Evolutionary conservation across 2,113 vertebrate species (phyloP), one percentile per base, ranked within the genome.

Genomic region (Amphiprion percula): DNA sequence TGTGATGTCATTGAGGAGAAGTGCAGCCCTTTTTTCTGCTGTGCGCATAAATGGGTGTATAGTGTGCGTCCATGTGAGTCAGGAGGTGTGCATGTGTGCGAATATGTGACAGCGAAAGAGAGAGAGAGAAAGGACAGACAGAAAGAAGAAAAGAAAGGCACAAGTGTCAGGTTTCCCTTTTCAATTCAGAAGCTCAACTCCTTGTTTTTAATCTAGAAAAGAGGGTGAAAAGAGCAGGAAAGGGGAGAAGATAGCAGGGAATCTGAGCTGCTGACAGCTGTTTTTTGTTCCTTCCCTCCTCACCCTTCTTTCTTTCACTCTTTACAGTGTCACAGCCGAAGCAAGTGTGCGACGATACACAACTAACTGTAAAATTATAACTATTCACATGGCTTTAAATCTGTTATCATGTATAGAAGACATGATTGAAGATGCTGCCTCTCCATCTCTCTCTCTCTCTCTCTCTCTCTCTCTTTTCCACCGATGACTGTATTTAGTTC

Each of bases 201-300:
- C 74, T 90, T 84, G 76, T 87, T 87, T 92, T 91, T 93, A 86
- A 91, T 94, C 88, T 79, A 80, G 79, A 87, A 85, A 87, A 85
- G 78, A 84, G 81, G 82, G 56, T 84, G 84, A 91, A 90, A 88
- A 76, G 78, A 87, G 83, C 54, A 80, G 67, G 84, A 79, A 80
- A 87, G 81, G 50, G 68, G 86, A 92, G 82, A 82, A 47, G 87
- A 80, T 80, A 59, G 77, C 50, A 61, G 82, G 88, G 77, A 93
- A 93, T 86, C 61, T 71, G 88, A 92, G 83, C 84, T 60, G 58
- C 72, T 84, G 88, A 87, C 88, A 90, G 85, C 76, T 89, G 80
- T 14, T 74, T 77, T 87, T 79, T 82, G 75, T 88, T 63, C 69
- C 74, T 65, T 60, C 62, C 74, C 58, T 84, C 53, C 68, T 78